A percentile compares a stretch with the other conserved stretches of the same genome.
phyloP scores from a whole-genome alignment of 2,797 vertebrate genomes.

The Dicrostonyx torquatus region DNA sequence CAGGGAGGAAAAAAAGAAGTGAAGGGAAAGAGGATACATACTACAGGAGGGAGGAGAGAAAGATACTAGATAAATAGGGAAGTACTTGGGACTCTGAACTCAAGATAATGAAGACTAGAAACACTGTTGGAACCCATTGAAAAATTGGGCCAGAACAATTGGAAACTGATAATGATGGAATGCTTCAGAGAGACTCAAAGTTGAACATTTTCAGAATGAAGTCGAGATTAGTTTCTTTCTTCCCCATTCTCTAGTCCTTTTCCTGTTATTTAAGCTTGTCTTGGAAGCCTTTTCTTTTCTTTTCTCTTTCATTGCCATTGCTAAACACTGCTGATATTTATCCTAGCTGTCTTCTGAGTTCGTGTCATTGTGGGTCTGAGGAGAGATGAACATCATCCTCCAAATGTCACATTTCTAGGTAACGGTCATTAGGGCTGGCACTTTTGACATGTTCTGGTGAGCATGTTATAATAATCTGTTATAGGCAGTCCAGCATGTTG shows the following conservation, averaged over 20 bases:
- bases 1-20: slow-evolving; percentile 66
- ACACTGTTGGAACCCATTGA: not conserved
- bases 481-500: not conserved
- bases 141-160: slow-evolving; percentile 32
- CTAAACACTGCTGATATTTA: not conserved
- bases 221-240: not conserved
- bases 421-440: not conserved
- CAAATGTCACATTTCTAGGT: not conserved
- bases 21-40: slow-evolving; percentile 40
- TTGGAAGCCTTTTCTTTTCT: not conserved
- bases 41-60: slow-evolving; percentile 43
- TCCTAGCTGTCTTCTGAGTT: slow-evolving; percentile 30
- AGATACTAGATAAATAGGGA: slow-evolving; percentile 11
- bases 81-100: slow-evolving; percentile 28
- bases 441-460: not conserved
- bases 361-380: not conserved
- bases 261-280: slow-evolving; percentile 11
- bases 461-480: not conserved
- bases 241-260: slow-evolving; percentile 23
- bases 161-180: not conserved
- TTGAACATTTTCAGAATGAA: slow-evolving; percentile 30
- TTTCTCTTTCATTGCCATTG: slow-evolving; percentile 3
- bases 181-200: not conserved
- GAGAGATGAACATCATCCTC: not conserved
- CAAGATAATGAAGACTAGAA: slow-evolving; percentile 40